Percentiles rank a stretch among this genome's conserved stretches.
Evolutionary conservation across 1,140 invertebrate species (phyloP).

Genomic region (Amyelois transitella): DNA sequence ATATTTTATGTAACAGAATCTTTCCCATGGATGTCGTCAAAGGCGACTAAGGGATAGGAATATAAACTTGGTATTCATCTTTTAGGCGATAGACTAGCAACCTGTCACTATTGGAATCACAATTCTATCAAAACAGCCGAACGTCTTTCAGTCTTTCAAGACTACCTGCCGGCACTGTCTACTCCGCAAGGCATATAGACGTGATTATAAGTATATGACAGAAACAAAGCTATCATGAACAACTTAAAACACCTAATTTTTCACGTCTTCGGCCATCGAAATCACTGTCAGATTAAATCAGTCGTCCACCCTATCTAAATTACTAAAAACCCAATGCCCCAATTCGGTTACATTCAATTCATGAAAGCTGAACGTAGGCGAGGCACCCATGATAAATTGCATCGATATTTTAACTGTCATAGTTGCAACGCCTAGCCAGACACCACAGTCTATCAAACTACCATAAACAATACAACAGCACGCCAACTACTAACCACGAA

Average conservation of each 20-base stretch:
- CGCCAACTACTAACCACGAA: not conserved
- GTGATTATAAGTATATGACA: too few relatives aligned
- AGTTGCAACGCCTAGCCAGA: conserved; percentile 4
- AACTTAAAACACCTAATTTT: not conserved
- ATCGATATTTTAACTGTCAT: conserved; percentile 18
- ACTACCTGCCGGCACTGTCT: too few relatives aligned
- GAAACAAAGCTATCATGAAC: not conserved
- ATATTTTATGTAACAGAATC: too few relatives aligned
- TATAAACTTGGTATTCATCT: too few relatives aligned
- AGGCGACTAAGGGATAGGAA: too few relatives aligned
- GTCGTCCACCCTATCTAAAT: not conserved
- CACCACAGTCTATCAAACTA: not conserved
- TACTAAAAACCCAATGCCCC: conserved; percentile 6
- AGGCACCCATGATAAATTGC: conserved; percentile 18
- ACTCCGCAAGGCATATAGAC: too few relatives aligned
- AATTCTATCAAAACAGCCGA: too few relatives aligned
- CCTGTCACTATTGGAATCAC: too few relatives aligned
- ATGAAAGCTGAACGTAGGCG: conserved; percentile 9
- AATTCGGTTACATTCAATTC: conserved; percentile 12
- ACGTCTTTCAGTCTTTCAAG: too few relatives aligned
- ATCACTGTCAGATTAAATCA: not conserved
- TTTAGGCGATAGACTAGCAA: too few relatives aligned
- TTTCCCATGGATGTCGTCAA: too few relatives aligned
- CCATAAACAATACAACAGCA: not conserved
- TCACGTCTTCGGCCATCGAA: not conserved